Percentiles rank a stretch among this genome's conserved stretches.
These are phyloP conservation scores for Sylvicola fuscatus DNA, from an alignment of 2,888 invertebrate genomes.

Conservation along the genomic window DNA sequence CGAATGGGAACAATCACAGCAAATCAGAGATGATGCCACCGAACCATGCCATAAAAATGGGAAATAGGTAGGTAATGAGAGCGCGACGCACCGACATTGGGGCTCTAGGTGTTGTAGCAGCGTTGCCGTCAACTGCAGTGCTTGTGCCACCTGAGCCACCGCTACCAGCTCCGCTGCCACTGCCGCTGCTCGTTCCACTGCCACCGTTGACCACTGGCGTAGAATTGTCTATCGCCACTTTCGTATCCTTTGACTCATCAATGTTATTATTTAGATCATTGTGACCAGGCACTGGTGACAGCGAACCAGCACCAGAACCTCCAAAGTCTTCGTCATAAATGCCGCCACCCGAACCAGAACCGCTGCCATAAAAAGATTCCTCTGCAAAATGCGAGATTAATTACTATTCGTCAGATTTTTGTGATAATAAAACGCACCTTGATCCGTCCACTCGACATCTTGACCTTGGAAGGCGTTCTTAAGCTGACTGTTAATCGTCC, in stretches of 20 bases:
- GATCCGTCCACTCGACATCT: conserved; percentile 72
- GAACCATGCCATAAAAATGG: conserved; percentile 70
- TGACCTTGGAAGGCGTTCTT: conserved; percentile 78
- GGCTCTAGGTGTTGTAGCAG: conserved; percentile 4
- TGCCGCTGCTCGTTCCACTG: conserved; percentile 7
- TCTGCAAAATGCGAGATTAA: conserved; percentile 23
- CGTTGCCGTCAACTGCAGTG: neutral
- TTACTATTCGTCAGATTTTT: neutral
- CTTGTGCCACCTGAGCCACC: conserved; percentile 1
- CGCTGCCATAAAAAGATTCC: conserved; percentile 38
- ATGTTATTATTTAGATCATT: too few relatives aligned
- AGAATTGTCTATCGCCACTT: conserved; percentile 7
- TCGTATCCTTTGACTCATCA: conserved; percentile 7
- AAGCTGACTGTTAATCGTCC: conserved; percentile 58
- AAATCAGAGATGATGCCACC: conserved; percentile 62
- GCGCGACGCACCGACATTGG: conserved; percentile 15
- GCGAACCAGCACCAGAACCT: conserved; percentile 22
- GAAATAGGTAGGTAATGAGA: conserved; percentile 53
- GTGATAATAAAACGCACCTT: conserved; percentile 22
- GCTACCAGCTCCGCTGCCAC: conserved; percentile 7
- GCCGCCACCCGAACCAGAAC: conserved; percentile 51
- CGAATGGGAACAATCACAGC: conserved; percentile 38
- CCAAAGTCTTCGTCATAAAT: conserved; percentile 27
- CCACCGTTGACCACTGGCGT: neutral
- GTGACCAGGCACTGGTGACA: conserved; percentile 6